Percentiles rank a stretch among this genome's conserved stretches.
These are phyloP conservation scores for Albula glossodonta DNA, from an alignment of 2,113 vertebrate species.

Conservation along the genomic window DNA sequence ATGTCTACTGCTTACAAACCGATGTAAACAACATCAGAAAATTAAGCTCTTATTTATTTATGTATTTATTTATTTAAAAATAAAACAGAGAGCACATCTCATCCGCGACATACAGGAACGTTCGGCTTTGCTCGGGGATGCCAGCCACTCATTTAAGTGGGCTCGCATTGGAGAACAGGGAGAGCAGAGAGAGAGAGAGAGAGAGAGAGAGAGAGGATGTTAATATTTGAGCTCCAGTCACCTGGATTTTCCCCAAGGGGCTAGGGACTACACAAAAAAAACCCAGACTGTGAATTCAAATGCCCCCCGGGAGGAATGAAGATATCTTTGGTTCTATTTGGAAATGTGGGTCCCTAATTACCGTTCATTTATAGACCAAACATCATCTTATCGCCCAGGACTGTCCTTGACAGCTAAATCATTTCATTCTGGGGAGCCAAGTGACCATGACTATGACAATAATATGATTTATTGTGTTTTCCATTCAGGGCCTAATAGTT, in stretches of 20 bases:
- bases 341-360: conserved; percentile 73
- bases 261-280: conserved; percentile 37
- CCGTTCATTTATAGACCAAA: conserved; percentile 79
- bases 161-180: conserved; percentile 34
- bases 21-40: conserved; percentile 72
- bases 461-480: conserved; percentile 76
- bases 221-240: conserved; percentile 55
- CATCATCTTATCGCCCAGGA: conserved; percentile 70
- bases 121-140: background rate
- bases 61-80: conserved; percentile 18
- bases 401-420: conserved; percentile 78
- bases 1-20: conserved; percentile 67
- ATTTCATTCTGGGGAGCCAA: conserved; percentile 62
- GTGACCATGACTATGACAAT: conserved; percentile 67
- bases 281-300: conserved; percentile 51
- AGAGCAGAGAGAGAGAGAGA: conserved; percentile 40
- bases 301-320: conserved; percentile 64
- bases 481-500: conserved; percentile 71
- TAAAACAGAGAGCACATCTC: conserved; percentile 34
- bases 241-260: conserved; percentile 49
- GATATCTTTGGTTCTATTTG: conserved; percentile 66
- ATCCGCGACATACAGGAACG: conserved; percentile 13
- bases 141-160: conserved; percentile 41
- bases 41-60: conserved; percentile 63
- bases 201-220: conserved; percentile 30